Base-by-base conservation (phyloP, 2,888 invertebrate genomes). In the Drosophila quasianomalipes region DNA sequence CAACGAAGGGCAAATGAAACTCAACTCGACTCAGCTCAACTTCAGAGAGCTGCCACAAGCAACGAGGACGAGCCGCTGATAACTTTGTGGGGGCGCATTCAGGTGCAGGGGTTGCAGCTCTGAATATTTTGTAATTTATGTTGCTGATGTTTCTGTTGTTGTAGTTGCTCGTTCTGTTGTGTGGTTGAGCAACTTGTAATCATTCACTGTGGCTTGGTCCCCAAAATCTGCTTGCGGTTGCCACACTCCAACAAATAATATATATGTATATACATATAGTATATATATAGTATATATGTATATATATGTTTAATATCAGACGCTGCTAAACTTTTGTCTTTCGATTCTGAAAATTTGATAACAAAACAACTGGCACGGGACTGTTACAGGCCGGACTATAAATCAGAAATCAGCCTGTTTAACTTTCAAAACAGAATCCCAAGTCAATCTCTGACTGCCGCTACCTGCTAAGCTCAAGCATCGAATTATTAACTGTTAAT, bases 401-500 rank as follows among this genome's bases (percentile, higher is more conserved):
- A 62, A 54, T 59, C 44, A 53, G 52, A 64, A 77, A 71, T 81
- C 78, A 78, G 57, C 57, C 67, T 30, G n/a, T n/a, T n/a, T n/a
- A n/a, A n/a, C n/a, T n/a, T n/a, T n/a, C n/a, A 74, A 76, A 82
- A 80, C 72, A 78, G 55, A 64, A 9, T n/a, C 35, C 62, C 44
- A 49, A 52, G 52, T 71, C 70, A 49, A 69, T 61, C 30, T 9
- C 14, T 52, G n/a, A 10, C 65, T 51, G 41, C 37, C 28, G 9
- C 28, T 53, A 57, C 41, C 53, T 70, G 65, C 33, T 47, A 31
- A 63, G 55, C 51, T 54, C 30, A 12, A 52, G 67, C 72, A 68
- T 65, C 76, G 76, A 76, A 82, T 83, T 88, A 92, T 91, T 87
- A 90, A 91, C 91, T 90, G 92, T 84, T 83, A 81, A 85, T 88